Evolutionary conservation across 2,888 invertebrate species (phyloP).

Genomic region (Platypus cylindrus): DNA sequence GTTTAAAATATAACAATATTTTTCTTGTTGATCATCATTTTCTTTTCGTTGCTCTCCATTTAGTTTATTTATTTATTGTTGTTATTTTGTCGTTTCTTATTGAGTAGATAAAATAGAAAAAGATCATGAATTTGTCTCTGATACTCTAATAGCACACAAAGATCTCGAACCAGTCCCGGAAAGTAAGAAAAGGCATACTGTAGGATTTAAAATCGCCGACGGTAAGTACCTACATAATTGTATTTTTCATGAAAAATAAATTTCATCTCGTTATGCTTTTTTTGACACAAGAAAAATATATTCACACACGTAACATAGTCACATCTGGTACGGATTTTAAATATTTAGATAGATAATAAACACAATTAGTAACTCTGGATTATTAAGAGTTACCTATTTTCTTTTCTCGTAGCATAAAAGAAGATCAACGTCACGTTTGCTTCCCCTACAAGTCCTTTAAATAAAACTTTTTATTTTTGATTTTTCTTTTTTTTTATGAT

Average conservation of each 20-base stretch:
- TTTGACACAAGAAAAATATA: no score
- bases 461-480: constrained; percentile 17
- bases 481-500: constrained; percentile 14
- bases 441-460: constrained; percentile 27
- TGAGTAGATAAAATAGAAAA: constrained; percentile 26
- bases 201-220: constrained; percentile 34
- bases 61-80: constrained; percentile 3
- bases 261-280: not conserved
- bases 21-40: not conserved
- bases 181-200: constrained; percentile 59
- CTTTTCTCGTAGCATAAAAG: constrained; percentile 29
- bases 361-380: no score
- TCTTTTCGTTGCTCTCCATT: constrained; percentile 2
- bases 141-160: constrained; percentile 53
- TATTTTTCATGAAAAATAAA: no score
- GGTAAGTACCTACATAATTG: no score
- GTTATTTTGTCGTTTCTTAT: constrained; percentile 21
- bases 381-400: constrained; percentile 37
- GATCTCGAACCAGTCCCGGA: constrained; percentile 62
- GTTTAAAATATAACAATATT: no score
- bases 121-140: constrained; percentile 64
- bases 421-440: constrained; percentile 41
- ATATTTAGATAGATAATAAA: no score
- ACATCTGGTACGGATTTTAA: no score
- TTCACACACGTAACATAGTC: no score